These are phyloP conservation scores for Mungos mungo DNA, from an alignment of 2,113 vertebrate genomes.

Conservation along the genomic window DNA sequence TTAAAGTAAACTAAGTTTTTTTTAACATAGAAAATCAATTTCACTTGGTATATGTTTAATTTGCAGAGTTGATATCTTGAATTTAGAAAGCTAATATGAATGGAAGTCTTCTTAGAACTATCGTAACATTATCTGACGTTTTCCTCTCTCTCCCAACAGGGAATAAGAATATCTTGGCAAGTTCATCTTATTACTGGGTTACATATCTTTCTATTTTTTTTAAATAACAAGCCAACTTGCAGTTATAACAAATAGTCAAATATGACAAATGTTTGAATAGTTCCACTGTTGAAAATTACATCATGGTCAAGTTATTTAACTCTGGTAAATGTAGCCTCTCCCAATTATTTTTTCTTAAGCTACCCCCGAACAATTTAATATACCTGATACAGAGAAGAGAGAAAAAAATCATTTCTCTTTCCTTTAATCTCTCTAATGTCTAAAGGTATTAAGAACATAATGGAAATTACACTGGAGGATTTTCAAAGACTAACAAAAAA, in stretches of 20 bases:
- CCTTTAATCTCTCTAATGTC: constrained; percentile 66
- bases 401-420: constrained; percentile 30
- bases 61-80: not conserved
- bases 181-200: constrained; percentile 24
- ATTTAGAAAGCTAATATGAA: not conserved
- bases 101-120: not conserved
- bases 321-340: constrained; percentile 29
- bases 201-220: not conserved
- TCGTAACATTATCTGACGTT: not conserved
- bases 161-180: not conserved
- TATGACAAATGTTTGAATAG: constrained; percentile 59
- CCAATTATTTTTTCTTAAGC: constrained; percentile 64
- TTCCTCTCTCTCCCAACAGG: not conserved
- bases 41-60: not conserved
- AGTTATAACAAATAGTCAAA: not conserved
- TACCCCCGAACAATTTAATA: constrained; percentile 58
- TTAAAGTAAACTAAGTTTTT: not conserved
- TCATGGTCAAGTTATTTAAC: constrained; percentile 59
- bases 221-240: not conserved
- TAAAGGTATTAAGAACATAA: constrained; percentile 76
- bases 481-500: constrained; percentile 75
- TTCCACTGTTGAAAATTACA: constrained; percentile 31
- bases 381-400: constrained; percentile 46
- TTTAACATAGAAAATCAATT: not conserved
- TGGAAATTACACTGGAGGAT: constrained; percentile 71